These are phyloP conservation scores for Melanotus villosus DNA, from an alignment of 2,888 invertebrate genomes.

Conservation along the genomic window DNA sequence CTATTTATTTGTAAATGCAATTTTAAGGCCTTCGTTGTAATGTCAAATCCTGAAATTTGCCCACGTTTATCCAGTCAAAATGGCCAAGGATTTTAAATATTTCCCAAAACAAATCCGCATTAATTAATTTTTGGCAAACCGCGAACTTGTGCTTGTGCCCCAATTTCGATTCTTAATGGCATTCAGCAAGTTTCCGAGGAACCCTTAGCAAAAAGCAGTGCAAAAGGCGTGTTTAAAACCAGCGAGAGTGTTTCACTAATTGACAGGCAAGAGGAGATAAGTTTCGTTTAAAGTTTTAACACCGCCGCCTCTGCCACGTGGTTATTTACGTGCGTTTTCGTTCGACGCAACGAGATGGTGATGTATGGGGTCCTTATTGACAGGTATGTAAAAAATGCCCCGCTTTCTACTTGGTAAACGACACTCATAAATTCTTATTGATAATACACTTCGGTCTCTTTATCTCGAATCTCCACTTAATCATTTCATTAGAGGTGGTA, in stretches of 20 bases:
- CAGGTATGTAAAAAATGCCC: slow-evolving; percentile 39
- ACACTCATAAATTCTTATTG: slow-evolving; percentile 32
- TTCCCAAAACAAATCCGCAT: not conserved
- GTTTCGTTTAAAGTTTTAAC: slow-evolving; percentile 35
- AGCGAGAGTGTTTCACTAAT: slow-evolving; percentile 46
- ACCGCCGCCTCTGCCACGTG: slow-evolving; percentile 12
- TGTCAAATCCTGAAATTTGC: no score
- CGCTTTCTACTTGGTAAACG: slow-evolving; percentile 26
- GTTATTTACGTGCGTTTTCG: slow-evolving; percentile 29
- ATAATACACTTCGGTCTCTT: slow-evolving; percentile 11
- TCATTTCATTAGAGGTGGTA: slow-evolving; percentile 23
- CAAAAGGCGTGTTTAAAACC: slow-evolving; percentile 38
- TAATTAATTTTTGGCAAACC: slow-evolving; percentile 22
- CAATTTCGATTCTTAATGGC: slow-evolving; percentile 22
- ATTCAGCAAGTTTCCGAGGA: slow-evolving; percentile 19
- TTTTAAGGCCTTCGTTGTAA: no score
- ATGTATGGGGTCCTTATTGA: slow-evolving; percentile 39
- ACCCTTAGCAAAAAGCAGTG: slow-evolving; percentile 10
- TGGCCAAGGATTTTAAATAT: no score
- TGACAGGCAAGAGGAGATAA: slow-evolving; percentile 49
- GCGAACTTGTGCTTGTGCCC: not conserved
- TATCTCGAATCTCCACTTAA: slow-evolving; percentile 15
- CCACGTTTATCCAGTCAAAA: no score
- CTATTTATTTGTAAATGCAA: no score
- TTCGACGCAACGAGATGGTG: slow-evolving; percentile 17